phyloP scores from a whole-genome alignment of 1,140 invertebrate genomes.

The Diachasmimorpha longicaudata region DNA sequence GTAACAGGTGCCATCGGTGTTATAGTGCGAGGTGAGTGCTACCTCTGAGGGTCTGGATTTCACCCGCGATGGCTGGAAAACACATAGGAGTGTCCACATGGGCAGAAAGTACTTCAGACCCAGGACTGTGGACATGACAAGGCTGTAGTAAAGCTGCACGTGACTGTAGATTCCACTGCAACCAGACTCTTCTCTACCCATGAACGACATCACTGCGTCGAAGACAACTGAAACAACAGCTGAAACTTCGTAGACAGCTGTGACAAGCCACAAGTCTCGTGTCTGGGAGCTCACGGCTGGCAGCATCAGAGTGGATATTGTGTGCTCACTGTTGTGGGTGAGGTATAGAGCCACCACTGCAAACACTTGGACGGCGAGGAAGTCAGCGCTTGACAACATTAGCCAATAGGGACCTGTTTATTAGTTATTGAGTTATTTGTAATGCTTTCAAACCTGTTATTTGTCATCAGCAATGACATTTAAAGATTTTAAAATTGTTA shows the following conservation, averaged over 20 bases:
- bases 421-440: background rate
- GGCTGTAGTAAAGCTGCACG: constrained; percentile 61
- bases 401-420: constrained; percentile 65
- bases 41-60: constrained; percentile 50
- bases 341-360: constrained; percentile 63
- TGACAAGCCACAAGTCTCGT: constrained; percentile 64
- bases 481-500: too few relatives aligned
- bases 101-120: constrained; percentile 63
- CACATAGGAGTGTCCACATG: constrained; percentile 63
- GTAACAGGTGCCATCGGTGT: constrained; percentile 42
- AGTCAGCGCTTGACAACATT: constrained; percentile 63
- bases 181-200: constrained; percentile 59
- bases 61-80: constrained; percentile 59
- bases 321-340: constrained; percentile 60
- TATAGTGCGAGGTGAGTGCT: constrained; percentile 47
- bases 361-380: constrained; percentile 64
- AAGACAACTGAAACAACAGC: constrained; percentile 61
- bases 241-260: constrained; percentile 63
- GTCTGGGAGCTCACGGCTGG: constrained; percentile 54
- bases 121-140: constrained; percentile 57
- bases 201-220: constrained; percentile 60
- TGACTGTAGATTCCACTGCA: constrained; percentile 66
- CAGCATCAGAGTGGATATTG: constrained; percentile 56
- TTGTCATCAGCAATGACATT: too few relatives aligned
- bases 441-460: too few relatives aligned